phyloP scores from a whole-genome alignment of 2,797 vertebrate species.

The Graptemys geographica region DNA sequence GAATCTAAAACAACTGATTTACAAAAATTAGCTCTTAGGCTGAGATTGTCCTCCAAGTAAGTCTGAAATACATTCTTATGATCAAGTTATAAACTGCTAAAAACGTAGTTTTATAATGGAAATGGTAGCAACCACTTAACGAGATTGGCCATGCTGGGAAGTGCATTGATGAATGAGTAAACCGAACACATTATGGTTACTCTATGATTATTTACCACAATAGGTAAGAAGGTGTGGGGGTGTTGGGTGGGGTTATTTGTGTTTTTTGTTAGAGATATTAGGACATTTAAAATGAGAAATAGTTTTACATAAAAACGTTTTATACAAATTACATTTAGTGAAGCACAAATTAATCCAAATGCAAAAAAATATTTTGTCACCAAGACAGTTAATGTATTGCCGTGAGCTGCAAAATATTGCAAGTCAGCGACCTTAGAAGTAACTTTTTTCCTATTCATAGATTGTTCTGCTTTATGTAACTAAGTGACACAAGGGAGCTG shows the following conservation, averaged over 20 bases:
- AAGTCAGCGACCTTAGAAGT: constrained; percentile 50
- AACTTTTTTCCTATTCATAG: constrained; percentile 47
- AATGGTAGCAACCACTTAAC: background rate
- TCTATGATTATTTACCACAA: constrained; percentile 1
- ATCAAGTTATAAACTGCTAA: background rate
- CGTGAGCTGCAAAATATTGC: constrained; percentile 46
- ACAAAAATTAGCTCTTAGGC: background rate
- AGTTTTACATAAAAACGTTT: background rate
- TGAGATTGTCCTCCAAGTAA: background rate
- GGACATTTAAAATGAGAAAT: background rate
- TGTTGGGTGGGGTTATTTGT: no score
- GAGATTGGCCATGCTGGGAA: background rate
- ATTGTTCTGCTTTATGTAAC: constrained; percentile 65
- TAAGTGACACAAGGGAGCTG: constrained; percentile 59
- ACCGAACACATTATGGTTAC: background rate
- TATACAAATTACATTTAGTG: background rate
- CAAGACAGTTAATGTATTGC: constrained; percentile 10
- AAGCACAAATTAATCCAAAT: constrained; percentile 35
- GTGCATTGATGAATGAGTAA: background rate
- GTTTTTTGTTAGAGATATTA: background rate
- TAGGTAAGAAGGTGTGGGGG: background rate
- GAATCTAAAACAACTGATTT: background rate
- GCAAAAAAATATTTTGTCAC: constrained; percentile 4
- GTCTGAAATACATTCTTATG: background rate
- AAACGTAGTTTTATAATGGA: background rate